These are phyloP conservation scores for Luperina testacea DNA, from an alignment of 2,888 invertebrate species.

Conservation along the genomic window DNA sequence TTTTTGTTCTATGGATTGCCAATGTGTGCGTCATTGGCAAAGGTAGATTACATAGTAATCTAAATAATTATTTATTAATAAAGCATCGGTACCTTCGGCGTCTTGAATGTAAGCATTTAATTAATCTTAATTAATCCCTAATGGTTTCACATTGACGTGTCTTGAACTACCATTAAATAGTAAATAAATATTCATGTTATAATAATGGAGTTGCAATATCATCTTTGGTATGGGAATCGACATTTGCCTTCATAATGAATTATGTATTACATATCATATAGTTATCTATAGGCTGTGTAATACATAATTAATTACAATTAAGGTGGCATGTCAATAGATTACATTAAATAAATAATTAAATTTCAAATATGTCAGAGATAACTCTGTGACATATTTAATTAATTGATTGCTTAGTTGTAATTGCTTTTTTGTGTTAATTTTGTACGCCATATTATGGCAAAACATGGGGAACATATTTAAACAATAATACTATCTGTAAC, in stretches of 20 bases:
- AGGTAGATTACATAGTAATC: neutral
- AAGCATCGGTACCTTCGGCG: neutral
- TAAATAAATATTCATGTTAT: conserved; percentile 20
- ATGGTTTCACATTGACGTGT: conserved; percentile 19
- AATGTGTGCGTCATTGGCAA: neutral
- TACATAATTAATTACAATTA: no score
- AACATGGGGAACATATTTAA: no score
- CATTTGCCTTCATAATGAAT: neutral
- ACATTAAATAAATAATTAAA: no score
- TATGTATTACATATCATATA: neutral
- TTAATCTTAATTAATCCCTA: conserved; percentile 16
- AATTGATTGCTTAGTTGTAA: no score
- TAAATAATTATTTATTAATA: conserved; percentile 5
- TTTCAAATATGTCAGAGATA: no score
- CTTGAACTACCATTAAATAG: neutral
- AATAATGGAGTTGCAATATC: neutral
- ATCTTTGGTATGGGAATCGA: neutral
- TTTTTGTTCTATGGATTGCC: neutral
- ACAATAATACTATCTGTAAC: no score
- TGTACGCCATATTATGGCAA: no score
- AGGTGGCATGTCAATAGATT: no score
- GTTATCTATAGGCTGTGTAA: no score
- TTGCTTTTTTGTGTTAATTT: no score
- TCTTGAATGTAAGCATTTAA: neutral
- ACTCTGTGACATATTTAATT: no score